Conservation (phyloP, 1,140 invertebrate genomes). For the Pantala flavescens region DNA sequence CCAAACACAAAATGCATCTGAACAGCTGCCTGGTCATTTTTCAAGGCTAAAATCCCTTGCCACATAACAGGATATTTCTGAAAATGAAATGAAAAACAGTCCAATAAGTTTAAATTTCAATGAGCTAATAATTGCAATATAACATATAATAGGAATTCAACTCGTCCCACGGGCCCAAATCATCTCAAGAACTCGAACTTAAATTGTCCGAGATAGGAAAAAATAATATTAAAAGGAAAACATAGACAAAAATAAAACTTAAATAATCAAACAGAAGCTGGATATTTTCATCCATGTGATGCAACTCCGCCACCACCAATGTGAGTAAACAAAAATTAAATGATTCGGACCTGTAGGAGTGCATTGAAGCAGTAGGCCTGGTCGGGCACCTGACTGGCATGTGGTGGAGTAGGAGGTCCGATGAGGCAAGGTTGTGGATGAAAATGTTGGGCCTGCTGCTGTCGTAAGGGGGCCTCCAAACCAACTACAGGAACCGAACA, state of each 20-base stretch:
- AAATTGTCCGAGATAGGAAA: too few relatives aligned
- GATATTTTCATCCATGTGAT: too few relatives aligned
- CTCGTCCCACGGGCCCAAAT: too few relatives aligned
- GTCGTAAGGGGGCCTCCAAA: background rate
- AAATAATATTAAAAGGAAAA: too few relatives aligned
- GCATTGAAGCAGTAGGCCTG: conserved; percentile 69
- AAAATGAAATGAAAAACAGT: conserved; percentile 24
- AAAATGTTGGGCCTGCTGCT: conserved; percentile 38
- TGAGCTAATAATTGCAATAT: too few relatives aligned
- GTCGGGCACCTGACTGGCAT: conserved; percentile 58
- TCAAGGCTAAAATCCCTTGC: conserved; percentile 88
- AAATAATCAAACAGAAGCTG: too few relatives aligned
- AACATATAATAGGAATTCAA: too few relatives aligned
- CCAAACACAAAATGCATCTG: conserved; percentile 98
- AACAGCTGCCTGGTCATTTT: conserved; percentile 91
- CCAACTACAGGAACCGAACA: conserved; percentile 27
- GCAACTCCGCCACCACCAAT: too few relatives aligned
- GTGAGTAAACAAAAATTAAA: background rate
- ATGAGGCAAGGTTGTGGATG: conserved; percentile 43
- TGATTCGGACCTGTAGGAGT: conserved; percentile 48
- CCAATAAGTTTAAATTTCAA: background rate
- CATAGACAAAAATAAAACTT: too few relatives aligned
- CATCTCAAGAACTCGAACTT: too few relatives aligned
- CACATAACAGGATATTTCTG: conserved; percentile 90
- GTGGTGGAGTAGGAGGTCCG: conserved; percentile 51